phyloP scores from a whole-genome alignment of 2,888 invertebrate genomes.

The Brachypterus glaber region DNA sequence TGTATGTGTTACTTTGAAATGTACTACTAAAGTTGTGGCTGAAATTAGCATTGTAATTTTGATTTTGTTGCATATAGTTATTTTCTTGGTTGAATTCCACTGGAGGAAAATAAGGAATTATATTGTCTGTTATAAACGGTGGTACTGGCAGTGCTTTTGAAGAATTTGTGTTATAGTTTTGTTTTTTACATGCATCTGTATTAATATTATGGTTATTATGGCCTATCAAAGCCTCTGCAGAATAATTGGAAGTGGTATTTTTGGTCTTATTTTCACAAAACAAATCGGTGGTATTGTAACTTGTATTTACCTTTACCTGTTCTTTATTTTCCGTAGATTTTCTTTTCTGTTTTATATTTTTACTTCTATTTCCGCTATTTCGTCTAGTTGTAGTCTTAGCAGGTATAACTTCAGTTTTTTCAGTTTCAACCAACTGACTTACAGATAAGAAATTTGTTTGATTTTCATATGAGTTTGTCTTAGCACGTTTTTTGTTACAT shows the following conservation, averaged over 20 bases:
- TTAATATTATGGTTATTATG: slow-evolving; percentile 25
- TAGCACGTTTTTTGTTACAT: slow-evolving; percentile 17
- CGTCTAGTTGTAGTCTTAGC: slow-evolving; percentile 29
- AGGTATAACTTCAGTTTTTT: slow-evolving; percentile 33
- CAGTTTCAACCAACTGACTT: slow-evolving; percentile 52
- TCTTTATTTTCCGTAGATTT: slow-evolving; percentile 13
- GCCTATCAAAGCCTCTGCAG: slow-evolving; percentile 39
- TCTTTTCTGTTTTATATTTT: slow-evolving; percentile 14
- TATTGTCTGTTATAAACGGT: slow-evolving; percentile 34
- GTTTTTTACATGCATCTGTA: slow-evolving; percentile 15
- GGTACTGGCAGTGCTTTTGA: slow-evolving; percentile 30
- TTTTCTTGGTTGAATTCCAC: slow-evolving; percentile 36
- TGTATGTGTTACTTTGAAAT: slow-evolving; percentile 31
- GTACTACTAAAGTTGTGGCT: slow-evolving; percentile 28
- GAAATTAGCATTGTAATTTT: slow-evolving; percentile 32
- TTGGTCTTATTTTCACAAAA: slow-evolving; percentile 26
- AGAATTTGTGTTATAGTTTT: slow-evolving; percentile 21
- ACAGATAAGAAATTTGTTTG: slow-evolving; percentile 50
- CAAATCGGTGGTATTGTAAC: slow-evolving; percentile 13
- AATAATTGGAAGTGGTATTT: slow-evolving; percentile 35
- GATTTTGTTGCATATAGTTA: slow-evolving; percentile 32
- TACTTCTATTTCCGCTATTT: slow-evolving; percentile 29
- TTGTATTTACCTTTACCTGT: slow-evolving; percentile 1
- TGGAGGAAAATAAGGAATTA: slow-evolving; percentile 36
- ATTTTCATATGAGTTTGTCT: slow-evolving; percentile 27